Conservation (phyloP, 2,797 vertebrate species). For the Chelidonichthys spinosus region DNA sequence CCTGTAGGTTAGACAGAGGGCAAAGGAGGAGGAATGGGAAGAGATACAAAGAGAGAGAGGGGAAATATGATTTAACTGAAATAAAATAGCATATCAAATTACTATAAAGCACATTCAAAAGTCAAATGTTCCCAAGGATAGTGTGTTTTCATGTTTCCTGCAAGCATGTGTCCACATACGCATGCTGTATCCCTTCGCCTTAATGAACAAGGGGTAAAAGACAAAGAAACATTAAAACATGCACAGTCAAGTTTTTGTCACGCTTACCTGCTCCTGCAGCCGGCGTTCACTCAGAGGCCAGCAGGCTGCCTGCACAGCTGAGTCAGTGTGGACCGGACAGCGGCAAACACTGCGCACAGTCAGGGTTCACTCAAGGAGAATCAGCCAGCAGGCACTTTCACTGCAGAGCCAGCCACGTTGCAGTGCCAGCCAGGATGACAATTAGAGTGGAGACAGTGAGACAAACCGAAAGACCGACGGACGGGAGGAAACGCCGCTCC, state of each 20-base stretch:
- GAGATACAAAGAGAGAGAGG: neutral
- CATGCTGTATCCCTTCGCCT: neutral
- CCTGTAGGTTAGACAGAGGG: slow-evolving; percentile 66
- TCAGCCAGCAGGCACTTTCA: slow-evolving; percentile 77
- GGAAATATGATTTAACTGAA: slow-evolving; percentile 32
- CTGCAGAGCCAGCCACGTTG: slow-evolving; percentile 80
- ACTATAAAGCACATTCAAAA: slow-evolving; percentile 10
- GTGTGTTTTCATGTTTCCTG: neutral
- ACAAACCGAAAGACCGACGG: slow-evolving; percentile 35
- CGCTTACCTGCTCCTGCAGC: slow-evolving; percentile 70
- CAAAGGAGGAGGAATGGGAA: slow-evolving; percentile 21
- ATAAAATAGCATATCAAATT: slow-evolving; percentile 1
- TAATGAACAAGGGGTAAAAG: neutral
- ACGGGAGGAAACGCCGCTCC: slow-evolving; percentile 36
- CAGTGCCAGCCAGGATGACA: slow-evolving; percentile 63
- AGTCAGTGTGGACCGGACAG: slow-evolving; percentile 70
- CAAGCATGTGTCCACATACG: slow-evolving; percentile 15
- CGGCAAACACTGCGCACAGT: slow-evolving; percentile 73
- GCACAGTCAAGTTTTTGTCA: slow-evolving; percentile 19
- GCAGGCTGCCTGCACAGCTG: slow-evolving; percentile 65
- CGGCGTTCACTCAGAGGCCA: slow-evolving; percentile 48
- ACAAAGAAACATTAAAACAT: neutral
- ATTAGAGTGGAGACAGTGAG: slow-evolving; percentile 40
- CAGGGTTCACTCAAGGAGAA: slow-evolving; percentile 84
- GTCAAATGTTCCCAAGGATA: slow-evolving; percentile 1